A percentile compares a stretch with the other conserved stretches of the same genome.
phyloP scores from a whole-genome alignment of 1,140 invertebrate species.

The Melanaphis sacchari region DNA sequence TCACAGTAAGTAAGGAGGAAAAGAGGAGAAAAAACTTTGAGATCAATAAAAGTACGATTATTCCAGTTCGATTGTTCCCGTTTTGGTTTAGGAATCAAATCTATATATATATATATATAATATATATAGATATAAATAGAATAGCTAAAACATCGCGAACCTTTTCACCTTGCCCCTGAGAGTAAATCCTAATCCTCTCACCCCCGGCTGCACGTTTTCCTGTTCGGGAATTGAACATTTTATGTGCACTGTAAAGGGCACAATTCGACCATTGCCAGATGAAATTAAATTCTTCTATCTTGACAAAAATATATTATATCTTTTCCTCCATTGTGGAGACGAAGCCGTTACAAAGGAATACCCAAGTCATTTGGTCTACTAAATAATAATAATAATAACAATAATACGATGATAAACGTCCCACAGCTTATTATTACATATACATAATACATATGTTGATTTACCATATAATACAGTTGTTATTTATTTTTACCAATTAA shows the following conservation, averaged over 20 bases:
- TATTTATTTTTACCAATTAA: neutral
- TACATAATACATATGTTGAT: constrained; percentile 13
- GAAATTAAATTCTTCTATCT: constrained; percentile 57
- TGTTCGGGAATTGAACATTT: constrained; percentile 54
- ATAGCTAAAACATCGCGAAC: constrained; percentile 42
- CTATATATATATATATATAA: constrained; percentile 43
- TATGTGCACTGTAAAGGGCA: constrained; percentile 52
- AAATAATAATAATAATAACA: constrained; percentile 43
- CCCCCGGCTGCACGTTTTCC: constrained; percentile 16
- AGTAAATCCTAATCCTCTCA: constrained; percentile 56
- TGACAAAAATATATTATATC: constrained; percentile 23
- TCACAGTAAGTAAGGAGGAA: neutral
- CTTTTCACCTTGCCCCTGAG: constrained; percentile 52
- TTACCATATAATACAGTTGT: neutral
- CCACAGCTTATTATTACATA: neutral
- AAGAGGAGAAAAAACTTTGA: constrained; percentile 31
- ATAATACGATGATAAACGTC: constrained; percentile 17
- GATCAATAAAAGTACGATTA: constrained; percentile 58
- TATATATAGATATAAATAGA: constrained; percentile 37
- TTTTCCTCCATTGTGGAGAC: constrained; percentile 1
- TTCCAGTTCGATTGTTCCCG: constrained; percentile 53
- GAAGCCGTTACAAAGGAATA: constrained; percentile 20
- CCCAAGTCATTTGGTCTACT: constrained; percentile 31
- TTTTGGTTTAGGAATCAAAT: constrained; percentile 55
- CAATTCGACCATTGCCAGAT: constrained; percentile 51